A percentile compares a stretch with the other conserved stretches of the same genome.
Conservation (phyloP, 1,140 invertebrate genomes). For the Charaxes varanes region DNA sequence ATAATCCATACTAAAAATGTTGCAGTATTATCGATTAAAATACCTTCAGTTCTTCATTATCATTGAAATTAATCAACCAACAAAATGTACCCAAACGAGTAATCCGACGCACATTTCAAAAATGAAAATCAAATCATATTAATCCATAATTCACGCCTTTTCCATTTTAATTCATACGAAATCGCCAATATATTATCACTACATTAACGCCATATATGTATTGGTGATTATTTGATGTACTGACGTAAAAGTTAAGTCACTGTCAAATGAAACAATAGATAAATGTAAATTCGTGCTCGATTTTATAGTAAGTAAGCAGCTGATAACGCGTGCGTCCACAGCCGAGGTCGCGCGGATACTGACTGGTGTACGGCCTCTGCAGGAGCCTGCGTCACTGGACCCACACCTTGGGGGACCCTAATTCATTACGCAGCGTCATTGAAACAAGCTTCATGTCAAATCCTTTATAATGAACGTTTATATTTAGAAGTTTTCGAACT, state of each 20-base stretch:
- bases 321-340: constrained; percentile 30
- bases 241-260: constrained; percentile 2
- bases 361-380: constrained; percentile 31
- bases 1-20: too few relatives aligned
- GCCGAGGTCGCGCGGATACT: constrained; percentile 45
- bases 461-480: constrained; percentile 22
- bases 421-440: constrained; percentile 57
- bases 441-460: constrained; percentile 41
- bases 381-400: constrained; percentile 65
- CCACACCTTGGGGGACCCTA: constrained; percentile 60
- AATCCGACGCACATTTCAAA: too few relatives aligned
- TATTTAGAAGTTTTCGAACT: constrained; percentile 11
- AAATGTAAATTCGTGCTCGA: constrained; percentile 12
- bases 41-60: too few relatives aligned
- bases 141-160: too few relatives aligned
- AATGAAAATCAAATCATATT: too few relatives aligned
- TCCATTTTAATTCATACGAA: too few relatives aligned
- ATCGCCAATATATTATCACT: too few relatives aligned
- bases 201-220: too few relatives aligned
- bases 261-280: background rate
- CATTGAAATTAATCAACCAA: too few relatives aligned
- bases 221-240: too few relatives aligned
- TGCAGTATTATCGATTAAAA: too few relatives aligned
- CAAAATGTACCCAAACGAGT: too few relatives aligned
- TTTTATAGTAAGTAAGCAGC: constrained; percentile 3